Conservation (phyloP, 2,113 vertebrate genomes). For the Pseudopipra pipra region DNA sequence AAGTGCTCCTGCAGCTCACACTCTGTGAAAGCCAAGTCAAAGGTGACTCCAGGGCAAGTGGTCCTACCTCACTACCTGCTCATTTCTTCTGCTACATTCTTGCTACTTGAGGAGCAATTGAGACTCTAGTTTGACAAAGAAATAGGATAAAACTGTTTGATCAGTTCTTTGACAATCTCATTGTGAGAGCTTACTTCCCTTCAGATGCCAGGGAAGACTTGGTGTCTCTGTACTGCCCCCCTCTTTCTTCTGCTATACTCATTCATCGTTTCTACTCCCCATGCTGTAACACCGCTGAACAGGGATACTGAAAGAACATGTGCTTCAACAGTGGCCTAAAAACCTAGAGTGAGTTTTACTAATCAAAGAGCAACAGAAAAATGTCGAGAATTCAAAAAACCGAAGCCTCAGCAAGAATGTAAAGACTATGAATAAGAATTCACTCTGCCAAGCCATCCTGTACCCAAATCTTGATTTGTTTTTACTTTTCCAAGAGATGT, state of each 20-base stretch:
- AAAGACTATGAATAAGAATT: conserved; percentile 13
- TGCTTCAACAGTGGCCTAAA: neutral
- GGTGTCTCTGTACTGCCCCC: neutral
- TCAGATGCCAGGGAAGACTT: neutral
- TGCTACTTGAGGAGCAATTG: neutral
- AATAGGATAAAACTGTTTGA: neutral
- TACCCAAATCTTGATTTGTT: neutral
- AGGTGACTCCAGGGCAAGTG: neutral
- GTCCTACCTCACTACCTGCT: neutral
- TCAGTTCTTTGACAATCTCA: neutral
- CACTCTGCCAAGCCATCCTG: neutral
- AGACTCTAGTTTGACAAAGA: neutral
- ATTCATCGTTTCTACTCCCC: neutral
- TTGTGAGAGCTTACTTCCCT: neutral
- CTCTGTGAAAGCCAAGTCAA: neutral
- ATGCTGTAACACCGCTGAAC: neutral
- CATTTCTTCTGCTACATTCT: neutral
- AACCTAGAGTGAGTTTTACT: neutral
- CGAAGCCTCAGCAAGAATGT: conserved; percentile 26
- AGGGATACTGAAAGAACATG: neutral
- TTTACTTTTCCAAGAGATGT: conserved; percentile 54
- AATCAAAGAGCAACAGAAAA: neutral
- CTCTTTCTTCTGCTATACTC: neutral
- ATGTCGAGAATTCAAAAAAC: conserved; percentile 9
- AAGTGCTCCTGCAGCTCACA: neutral